A percentile compares a stretch with the other conserved stretches of the same genome.
Evolutionary conservation across 2,113 vertebrate genomes (phyloP).

Genomic region (Erythrocercus mccallii): DNA sequence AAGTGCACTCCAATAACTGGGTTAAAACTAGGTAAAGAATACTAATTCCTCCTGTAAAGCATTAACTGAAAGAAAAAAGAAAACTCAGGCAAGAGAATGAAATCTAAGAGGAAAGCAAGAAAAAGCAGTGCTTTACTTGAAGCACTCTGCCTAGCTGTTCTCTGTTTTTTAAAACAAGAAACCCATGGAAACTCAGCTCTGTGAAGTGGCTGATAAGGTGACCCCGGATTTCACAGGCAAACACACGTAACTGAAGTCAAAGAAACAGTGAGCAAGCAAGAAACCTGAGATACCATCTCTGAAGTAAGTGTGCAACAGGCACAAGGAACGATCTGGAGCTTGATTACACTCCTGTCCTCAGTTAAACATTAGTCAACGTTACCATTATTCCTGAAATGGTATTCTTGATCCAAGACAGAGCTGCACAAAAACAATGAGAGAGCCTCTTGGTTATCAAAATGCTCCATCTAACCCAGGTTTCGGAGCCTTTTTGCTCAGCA

Average conservation of each 20-base stretch:
- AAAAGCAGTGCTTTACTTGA: not conserved
- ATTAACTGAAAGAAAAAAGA: not conserved
- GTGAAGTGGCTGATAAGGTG: not conserved
- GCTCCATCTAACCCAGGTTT: not conserved
- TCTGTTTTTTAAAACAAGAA: not conserved
- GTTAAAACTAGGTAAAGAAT: not conserved
- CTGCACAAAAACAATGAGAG: not conserved
- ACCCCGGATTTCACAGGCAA: not conserved
- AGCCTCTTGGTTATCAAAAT: not conserved
- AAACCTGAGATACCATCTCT: not conserved
- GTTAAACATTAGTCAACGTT: not conserved
- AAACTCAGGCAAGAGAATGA: not conserved
- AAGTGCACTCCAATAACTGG: not conserved
- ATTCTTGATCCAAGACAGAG: not conserved
- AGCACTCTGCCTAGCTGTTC: not conserved
- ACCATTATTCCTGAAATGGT: not conserved
- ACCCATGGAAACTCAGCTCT: not conserved
- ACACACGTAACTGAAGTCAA: not conserved
- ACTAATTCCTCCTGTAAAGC: not conserved
- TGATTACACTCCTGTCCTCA: not conserved
- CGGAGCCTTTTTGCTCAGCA: not conserved
- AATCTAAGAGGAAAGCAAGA: not conserved
- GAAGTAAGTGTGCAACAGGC: not conserved
- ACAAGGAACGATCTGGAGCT: not conserved
- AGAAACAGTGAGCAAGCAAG: not conserved